These are phyloP conservation scores for Hippocampus barbouri DNA, from an alignment of 2,113 vertebrate genomes.

Conservation along the genomic window DNA sequence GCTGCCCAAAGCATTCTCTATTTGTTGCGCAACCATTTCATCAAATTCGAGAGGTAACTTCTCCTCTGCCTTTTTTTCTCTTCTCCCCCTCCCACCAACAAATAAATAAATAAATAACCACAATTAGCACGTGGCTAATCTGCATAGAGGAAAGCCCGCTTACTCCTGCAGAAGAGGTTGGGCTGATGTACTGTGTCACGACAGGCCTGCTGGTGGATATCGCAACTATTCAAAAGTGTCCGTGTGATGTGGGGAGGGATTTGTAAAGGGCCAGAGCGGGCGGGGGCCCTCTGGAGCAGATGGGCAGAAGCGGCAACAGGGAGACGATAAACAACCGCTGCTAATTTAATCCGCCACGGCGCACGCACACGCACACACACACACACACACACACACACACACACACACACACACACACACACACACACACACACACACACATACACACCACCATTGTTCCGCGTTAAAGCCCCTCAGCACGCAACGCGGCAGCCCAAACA, in stretches of 20 bases:
- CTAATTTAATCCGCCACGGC: constrained; percentile 70
- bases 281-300: constrained; percentile 76
- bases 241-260: constrained; percentile 37
- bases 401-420: background rate
- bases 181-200: constrained; percentile 77
- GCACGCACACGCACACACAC: background rate
- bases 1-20: constrained; percentile 8
- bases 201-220: constrained; percentile 59
- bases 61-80: constrained; percentile 14
- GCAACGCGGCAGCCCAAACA: constrained; percentile 35
- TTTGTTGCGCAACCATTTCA: constrained; percentile 53
- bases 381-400: constrained; percentile 3
- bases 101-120: constrained; percentile 78
- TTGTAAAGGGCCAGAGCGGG: constrained; percentile 32
- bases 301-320: constrained; percentile 60
- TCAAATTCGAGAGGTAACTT: constrained; percentile 51
- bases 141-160: constrained; percentile 86
- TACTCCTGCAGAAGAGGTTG: constrained; percentile 81
- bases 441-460: constrained; percentile 41
- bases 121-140: constrained; percentile 97
- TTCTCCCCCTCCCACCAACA: constrained; percentile 41
- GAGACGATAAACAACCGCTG: constrained; percentile 74
- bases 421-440: constrained; percentile 3
- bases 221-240: constrained; percentile 44
- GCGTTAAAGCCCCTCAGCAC: constrained; percentile 51